Evolutionary conservation across 2,888 invertebrate genomes (phyloP).

Genomic region (Limulus polyphemus): DNA sequence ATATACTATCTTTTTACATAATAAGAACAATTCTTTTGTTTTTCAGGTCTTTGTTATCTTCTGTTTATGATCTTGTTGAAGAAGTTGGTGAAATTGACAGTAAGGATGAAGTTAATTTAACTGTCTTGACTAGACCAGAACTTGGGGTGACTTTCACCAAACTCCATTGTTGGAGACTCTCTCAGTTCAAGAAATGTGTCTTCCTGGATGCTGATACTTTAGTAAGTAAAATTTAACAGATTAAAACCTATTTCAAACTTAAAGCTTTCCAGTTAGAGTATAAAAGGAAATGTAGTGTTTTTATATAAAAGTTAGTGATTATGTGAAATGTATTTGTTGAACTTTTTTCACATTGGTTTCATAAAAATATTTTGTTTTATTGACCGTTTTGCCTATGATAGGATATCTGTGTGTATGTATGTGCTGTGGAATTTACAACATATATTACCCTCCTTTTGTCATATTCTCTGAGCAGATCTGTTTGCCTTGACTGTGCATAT

Average conservation of each 20-base stretch:
- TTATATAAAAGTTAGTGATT: background rate
- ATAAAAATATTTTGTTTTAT: background rate
- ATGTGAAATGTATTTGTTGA: conserved; percentile 7
- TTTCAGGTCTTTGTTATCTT: conserved; percentile 41
- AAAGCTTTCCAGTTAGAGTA: background rate
- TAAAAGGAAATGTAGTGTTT: no score
- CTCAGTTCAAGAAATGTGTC: conserved; percentile 90
- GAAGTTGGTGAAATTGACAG: conserved; percentile 91
- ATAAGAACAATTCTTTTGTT: background rate
- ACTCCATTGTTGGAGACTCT: conserved; percentile 93
- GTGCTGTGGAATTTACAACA: no score
- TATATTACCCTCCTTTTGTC: no score
- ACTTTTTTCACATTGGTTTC: conserved; percentile 3
- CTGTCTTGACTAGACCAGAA: conserved; percentile 81
- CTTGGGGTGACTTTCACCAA: conserved; percentile 97
- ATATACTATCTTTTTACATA: no score
- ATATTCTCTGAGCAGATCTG: no score
- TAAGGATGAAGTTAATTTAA: conserved; percentile 77
- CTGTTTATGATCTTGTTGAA: conserved; percentile 69
- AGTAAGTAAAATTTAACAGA: conserved; percentile 48
- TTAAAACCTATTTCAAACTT: background rate
- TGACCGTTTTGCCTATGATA: no score
- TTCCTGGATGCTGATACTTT: conserved; percentile 96
- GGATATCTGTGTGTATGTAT: no score
- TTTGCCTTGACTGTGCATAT: no score